Evolutionary conservation across 2,888 invertebrate species (phyloP).

Genomic region (Drosophila paucipuncta): DNA sequence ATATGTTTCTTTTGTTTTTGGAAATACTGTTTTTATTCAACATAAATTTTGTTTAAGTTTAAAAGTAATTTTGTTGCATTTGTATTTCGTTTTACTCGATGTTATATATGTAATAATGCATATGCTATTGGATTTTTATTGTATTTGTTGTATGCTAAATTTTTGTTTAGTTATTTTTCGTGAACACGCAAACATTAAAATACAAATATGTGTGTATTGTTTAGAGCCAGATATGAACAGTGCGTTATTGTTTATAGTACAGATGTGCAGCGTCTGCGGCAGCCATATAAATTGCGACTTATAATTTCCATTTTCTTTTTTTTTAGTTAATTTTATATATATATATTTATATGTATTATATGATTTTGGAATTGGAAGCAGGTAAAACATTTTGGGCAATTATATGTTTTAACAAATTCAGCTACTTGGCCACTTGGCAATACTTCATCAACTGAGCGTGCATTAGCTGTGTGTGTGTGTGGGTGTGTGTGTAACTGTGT

Average conservation of each 20-base stretch:
- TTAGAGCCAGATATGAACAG: conserved; percentile 56
- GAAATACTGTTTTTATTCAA: conserved; percentile 81
- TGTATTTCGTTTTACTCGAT: conserved; percentile 75
- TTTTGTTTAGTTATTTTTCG: conserved; percentile 56
- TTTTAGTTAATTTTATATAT: conserved; percentile 44
- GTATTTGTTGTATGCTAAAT: conserved; percentile 56
- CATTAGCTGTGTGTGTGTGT: conserved; percentile 21
- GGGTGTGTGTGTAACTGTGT: conserved; percentile 42
- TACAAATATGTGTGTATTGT: conserved; percentile 61
- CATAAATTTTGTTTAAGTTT: conserved; percentile 78
- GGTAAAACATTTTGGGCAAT: conserved; percentile 49
- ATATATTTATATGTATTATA: conserved; percentile 39
- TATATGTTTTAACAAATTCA: conserved; percentile 65
- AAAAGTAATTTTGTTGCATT: conserved; percentile 77
- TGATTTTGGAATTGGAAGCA: conserved; percentile 69
- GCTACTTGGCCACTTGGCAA: conserved; percentile 77
- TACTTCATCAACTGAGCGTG: conserved; percentile 65
- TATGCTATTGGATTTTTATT: conserved; percentile 68
- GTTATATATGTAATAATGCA: conserved; percentile 79
- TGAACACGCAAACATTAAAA: conserved; percentile 76
- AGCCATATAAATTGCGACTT: conserved; percentile 59
- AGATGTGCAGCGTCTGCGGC: conserved; percentile 35
- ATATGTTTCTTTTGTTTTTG: conserved; percentile 57
- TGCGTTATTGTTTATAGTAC: conserved; percentile 43
- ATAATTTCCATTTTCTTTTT: conserved; percentile 75